phyloP scores from a whole-genome alignment of 53 echinoderm and acorn worm species.

The Pentamera pediparva region DNA sequence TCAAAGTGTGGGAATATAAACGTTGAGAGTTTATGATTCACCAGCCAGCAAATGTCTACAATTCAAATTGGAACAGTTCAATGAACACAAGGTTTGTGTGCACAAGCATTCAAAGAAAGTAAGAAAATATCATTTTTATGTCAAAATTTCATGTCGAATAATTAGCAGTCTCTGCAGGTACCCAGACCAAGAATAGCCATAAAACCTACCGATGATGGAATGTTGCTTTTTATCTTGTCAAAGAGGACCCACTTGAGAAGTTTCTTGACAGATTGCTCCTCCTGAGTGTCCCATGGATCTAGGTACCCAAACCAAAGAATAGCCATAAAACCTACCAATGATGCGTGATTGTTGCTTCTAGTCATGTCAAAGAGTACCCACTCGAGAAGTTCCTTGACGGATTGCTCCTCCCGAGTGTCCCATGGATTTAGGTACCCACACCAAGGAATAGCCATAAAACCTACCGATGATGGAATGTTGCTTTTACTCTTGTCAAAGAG shows the following conservation, averaged over 20 bases:
- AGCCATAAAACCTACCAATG: neutral
- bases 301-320: neutral
- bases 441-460: neutral
- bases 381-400: conserved; percentile 36
- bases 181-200: too few species aligned
- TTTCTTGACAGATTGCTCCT: conserved; percentile 36
- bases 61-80: too few species aligned
- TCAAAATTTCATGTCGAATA: too few species aligned
- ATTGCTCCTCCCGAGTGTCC: conserved; percentile 60
- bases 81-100: too few species aligned
- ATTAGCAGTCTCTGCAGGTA: too few species aligned
- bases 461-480: conserved; percentile 68
- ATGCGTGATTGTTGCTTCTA: conserved; percentile 26
- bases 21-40: too few species aligned
- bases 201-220: too few species aligned
- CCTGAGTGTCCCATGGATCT: conserved; percentile 68
- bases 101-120: too few species aligned
- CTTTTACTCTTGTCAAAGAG: conserved; percentile 53
- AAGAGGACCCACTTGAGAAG: conserved; percentile 46
- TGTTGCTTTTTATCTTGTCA: conserved; percentile 52
- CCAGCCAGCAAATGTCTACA: too few species aligned
- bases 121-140: too few species aligned
- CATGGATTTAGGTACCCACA: conserved; percentile 76
- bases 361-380: conserved; percentile 52
- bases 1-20: too few species aligned